Evolutionary conservation across 2,113 vertebrate species (phyloP).

Genomic region (Bucco capensis): DNA sequence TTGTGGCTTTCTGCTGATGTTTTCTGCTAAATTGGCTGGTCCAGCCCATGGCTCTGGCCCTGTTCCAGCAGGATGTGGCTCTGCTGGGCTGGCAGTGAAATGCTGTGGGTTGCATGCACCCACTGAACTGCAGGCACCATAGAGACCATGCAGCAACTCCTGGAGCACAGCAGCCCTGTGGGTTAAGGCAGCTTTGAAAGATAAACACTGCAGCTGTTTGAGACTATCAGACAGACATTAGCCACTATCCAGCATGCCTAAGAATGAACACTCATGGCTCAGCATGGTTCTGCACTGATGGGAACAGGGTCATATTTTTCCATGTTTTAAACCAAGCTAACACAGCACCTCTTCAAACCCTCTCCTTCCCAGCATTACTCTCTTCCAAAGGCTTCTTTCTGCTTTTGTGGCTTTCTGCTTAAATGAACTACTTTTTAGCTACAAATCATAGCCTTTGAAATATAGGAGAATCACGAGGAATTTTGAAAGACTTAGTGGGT

Average conservation of each 20-base stretch:
- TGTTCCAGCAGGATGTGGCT: neutral
- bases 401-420: neutral
- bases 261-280: neutral
- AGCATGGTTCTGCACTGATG: neutral
- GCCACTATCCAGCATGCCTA: neutral
- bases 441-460: neutral
- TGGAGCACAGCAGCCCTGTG: accelerated
- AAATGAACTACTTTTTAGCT: neutral
- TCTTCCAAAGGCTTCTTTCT: neutral
- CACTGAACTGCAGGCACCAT: neutral
- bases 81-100: neutral
- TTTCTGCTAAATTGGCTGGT: neutral
- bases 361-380: neutral
- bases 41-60: neutral
- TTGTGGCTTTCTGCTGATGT: neutral
- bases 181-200: neutral
- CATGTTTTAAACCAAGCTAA: neutral
- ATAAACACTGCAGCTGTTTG: neutral
- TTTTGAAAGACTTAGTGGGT: neutral
- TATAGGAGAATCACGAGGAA: neutral
- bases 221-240: neutral
- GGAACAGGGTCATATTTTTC: neutral
- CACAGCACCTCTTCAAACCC: neutral
- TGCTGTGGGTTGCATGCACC: accelerated
- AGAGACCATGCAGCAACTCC: neutral